Percentiles rank a stretch among this genome's conserved stretches.
Evolutionary conservation across 2,113 vertebrate genomes (phyloP).

Genomic region (Melanerpes formicivorus): DNA sequence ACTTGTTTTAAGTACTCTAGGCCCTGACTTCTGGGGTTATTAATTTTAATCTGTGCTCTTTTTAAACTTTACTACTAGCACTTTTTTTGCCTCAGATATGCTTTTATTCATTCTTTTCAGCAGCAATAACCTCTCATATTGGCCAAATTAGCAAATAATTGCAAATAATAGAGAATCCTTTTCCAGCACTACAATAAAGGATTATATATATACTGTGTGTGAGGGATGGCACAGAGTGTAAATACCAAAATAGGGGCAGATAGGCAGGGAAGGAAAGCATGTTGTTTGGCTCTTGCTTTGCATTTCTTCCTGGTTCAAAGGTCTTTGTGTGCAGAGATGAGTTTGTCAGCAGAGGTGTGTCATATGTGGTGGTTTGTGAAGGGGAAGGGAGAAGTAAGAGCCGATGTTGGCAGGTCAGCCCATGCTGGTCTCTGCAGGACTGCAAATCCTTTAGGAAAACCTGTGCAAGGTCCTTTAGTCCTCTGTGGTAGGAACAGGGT

Average conservation of each 20-base stretch:
- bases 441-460: not conserved
- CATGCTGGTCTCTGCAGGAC: not conserved
- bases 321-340: not conserved
- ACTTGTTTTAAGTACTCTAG: conserved; percentile 61
- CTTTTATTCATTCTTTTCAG: conserved; percentile 73
- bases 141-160: conserved; percentile 74
- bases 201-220: conserved; percentile 42
- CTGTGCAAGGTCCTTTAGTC: not conserved
- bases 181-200: conserved; percentile 18
- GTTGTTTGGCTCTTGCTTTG: not conserved
- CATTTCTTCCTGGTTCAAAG: not conserved
- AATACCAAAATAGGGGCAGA: conserved; percentile 35
- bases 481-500: not conserved
- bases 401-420: not conserved
- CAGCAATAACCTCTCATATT: conserved; percentile 70
- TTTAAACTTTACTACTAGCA: conserved; percentile 73
- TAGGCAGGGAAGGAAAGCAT: not conserved
- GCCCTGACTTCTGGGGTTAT: conserved; percentile 29
- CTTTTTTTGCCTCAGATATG: conserved; percentile 66
- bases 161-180: conserved; percentile 68
- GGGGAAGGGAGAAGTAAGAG: not conserved
- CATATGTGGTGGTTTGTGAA: accelerated
- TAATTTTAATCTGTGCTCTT: conserved; percentile 70
- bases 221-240: conserved; percentile 34
- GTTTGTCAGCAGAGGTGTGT: not conserved